Evolutionary conservation across 2,888 invertebrate genomes (phyloP), one percentile per base, ranked within the genome.

Genomic region (Hemithea aestivaria): DNA sequence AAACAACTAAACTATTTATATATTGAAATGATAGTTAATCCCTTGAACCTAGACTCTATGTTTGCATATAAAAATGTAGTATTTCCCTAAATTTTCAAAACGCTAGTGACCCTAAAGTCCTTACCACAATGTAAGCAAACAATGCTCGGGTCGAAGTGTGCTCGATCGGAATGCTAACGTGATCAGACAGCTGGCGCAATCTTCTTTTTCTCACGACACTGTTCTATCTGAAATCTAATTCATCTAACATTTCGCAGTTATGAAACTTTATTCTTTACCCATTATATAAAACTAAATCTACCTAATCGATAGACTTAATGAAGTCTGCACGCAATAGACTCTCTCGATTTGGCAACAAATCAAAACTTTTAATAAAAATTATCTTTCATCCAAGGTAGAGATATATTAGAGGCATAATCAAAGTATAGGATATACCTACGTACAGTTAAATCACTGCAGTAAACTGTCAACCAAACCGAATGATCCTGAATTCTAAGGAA

Each of bases 201-300:
- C 53, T 33, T 35, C 40, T 48, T 56, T 59, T 69, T 75, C 75
- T 68, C 73, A 75, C 73, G 70, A 64, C 56, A 56, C 41, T 50
- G 36, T 43, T 43, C 47, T 48, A 41, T 34, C n/a, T 51, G 47
- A 47, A 54, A 44, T 35, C 33, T 28, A 22, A 31, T 22, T 42
- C 23, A 16, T 31, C 12, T 7, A 26, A 42, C 58, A 45, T 57
- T 58, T 53, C 52, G 51, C 45, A 39, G 51, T 61, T 62, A 58
- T 53, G 67, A 67, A 70, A 69, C n/a, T 61, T 26, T 5, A 35
- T 39, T 38, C 20, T 28, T 27, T 36, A 20, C 20, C 32, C 20
- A 20, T 34, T 34, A 34, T 34, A 32, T 31, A 40, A 40, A 40
- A 36, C 29, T 11, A 34, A 25, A 35, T 23, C 11, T 20, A 5